Conservation (phyloP, 2,888 invertebrate species). For the Agrilus biguttatus region DNA sequence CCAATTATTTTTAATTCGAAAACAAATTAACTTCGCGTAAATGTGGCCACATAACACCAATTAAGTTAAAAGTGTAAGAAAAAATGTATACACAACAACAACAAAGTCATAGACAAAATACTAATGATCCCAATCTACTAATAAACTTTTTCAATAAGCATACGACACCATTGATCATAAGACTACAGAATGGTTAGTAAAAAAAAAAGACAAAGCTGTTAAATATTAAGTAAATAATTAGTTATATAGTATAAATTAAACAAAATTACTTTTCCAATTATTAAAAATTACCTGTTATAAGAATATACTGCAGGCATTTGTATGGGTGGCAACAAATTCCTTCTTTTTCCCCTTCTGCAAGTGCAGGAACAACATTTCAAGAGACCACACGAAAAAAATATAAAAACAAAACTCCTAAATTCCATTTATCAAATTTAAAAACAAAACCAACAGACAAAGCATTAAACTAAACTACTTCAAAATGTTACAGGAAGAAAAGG, state of each 20-base stretch:
- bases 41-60: too few relatives aligned
- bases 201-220: constrained; percentile 3
- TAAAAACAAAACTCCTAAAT: constrained; percentile 16
- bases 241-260: too few relatives aligned
- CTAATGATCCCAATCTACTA: too few relatives aligned
- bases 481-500: neutral
- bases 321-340: constrained; percentile 40
- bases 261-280: neutral
- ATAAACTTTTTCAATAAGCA: too few relatives aligned
- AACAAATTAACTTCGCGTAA: too few relatives aligned
- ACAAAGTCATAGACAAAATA: too few relatives aligned
- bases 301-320: constrained; percentile 42
- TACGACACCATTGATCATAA: too few relatives aligned
- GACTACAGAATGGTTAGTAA: neutral
- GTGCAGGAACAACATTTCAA: constrained; percentile 10
- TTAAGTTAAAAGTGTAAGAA: too few relatives aligned
- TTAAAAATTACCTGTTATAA: constrained; percentile 39
- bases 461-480: constrained; percentile 3
- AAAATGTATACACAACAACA: too few relatives aligned
- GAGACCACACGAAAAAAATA: constrained; percentile 20
- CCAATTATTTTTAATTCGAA: too few relatives aligned
- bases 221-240: too few relatives aligned
- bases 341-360: constrained; percentile 25
- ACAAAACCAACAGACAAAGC: constrained; percentile 12
- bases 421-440: constrained; percentile 14